Evolutionary conservation across 2,888 invertebrate genomes (phyloP), one percentile per base, ranked within the genome.

Genomic region (Trisateles emortualis): DNA sequence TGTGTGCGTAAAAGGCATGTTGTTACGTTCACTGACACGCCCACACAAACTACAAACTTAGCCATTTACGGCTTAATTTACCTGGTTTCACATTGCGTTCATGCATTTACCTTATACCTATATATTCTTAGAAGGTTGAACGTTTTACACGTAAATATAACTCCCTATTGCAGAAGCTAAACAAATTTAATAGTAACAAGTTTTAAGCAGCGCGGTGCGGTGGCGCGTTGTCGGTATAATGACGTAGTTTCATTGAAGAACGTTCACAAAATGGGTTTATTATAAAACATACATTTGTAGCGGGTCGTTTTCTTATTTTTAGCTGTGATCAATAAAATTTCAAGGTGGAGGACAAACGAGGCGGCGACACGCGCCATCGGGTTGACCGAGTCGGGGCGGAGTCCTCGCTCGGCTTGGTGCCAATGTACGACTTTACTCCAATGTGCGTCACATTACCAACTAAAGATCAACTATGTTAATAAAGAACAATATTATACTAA

Each of bases 391-490:
- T 68, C 71, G 60, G 55, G 66, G 72, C 76, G 78, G 76, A 79
- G 77, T 80, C 79, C 79, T 83, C 76, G 66, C 62, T 77, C 70
- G 75, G 76, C 72, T 56, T 45, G 62, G 68, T 76, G 82, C 77
- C 80, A 78, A 76, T 49, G 60, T 64, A 65, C 69, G 65, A 76
- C 74, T 69, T 72, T 59, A 68, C 66, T 60, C 44, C 52, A 47
- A 63, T 56, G 60, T 76, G 52, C 71, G 68, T 68, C 62, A 65
- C 48, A 32, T 58, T 61, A 74, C 47, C 58, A 61, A 66, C 51
- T 57, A 52, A 49, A 52, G 45, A 64, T 52, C 52, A 41, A 49
- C 41, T 58, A 52, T 52, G n/a, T 59, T 47, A 50, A 47, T 50
- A 38, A 50, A 32, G 26, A 70, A 39, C 45, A 55, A 35, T 36